Percentiles rank a stretch among this genome's conserved stretches.
Evolutionary conservation across 2,888 invertebrate species (phyloP).

Genomic region (Noctua pronuba): DNA sequence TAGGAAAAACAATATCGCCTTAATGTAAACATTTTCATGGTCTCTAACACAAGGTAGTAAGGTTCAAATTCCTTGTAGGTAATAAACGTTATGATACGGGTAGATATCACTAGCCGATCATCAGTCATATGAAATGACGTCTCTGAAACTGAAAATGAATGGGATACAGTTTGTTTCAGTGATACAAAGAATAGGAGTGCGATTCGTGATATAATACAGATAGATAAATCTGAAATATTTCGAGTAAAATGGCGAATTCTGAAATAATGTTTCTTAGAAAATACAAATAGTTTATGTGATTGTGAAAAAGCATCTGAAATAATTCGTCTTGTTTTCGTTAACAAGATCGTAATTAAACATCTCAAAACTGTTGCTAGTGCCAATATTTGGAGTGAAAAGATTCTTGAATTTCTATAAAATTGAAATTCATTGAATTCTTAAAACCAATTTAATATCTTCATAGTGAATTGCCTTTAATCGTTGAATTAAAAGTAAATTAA

Average conservation of each 20-base stretch:
- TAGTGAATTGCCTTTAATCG: slow-evolving; percentile 33
- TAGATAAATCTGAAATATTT: slow-evolving; percentile 11
- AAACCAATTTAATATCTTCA: not conserved
- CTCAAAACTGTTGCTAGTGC: not conserved
- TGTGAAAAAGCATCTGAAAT: not conserved
- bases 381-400: not conserved
- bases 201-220: slow-evolving; percentile 22
- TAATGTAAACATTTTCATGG: not conserved
- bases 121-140: slow-evolving; percentile 47
- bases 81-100: not conserved
- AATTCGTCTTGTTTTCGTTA: slow-evolving; percentile 62
- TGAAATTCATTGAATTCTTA: slow-evolving; percentile 23
- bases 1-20: slow-evolving; percentile 31
- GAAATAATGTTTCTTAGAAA: slow-evolving; percentile 34
- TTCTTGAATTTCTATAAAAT: slow-evolving; percentile 38
- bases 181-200: slow-evolving; percentile 40
- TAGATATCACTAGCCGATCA: slow-evolving; percentile 34
- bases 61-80: slow-evolving; percentile 4
- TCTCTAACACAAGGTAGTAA: slow-evolving; percentile 20
- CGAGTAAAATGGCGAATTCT: slow-evolving; percentile 28
- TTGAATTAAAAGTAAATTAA: slow-evolving; percentile 33
- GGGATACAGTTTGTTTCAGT: slow-evolving; percentile 41
- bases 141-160: slow-evolving; percentile 6
- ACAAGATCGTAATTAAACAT: slow-evolving; percentile 53
- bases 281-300: slow-evolving; percentile 64